These are phyloP conservation scores for Junco hyemalis DNA, from an alignment of 2,113 vertebrate species.

Conservation along the genomic window DNA sequence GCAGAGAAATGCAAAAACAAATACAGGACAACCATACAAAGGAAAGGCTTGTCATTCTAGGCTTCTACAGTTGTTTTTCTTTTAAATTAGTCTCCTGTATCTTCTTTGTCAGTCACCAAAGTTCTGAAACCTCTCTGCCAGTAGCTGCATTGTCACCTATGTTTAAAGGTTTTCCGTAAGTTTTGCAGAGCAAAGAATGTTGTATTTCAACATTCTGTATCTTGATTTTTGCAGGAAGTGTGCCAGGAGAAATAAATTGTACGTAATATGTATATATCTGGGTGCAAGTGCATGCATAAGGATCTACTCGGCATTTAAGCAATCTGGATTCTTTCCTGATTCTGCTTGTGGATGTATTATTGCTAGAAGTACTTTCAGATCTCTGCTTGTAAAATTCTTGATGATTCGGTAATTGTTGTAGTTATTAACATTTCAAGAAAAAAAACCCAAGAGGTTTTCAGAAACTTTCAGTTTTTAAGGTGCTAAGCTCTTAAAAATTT, in stretches of 20 bases:
- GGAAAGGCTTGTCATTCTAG: background rate
- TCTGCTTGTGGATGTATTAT: background rate
- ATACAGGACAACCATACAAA: background rate
- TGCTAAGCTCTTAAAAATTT: background rate
- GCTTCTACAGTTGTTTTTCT: background rate
- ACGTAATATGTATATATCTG: fast-evolving
- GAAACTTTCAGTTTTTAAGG: background rate
- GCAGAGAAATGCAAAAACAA: background rate
- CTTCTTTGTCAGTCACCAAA: background rate
- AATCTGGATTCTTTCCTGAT: background rate
- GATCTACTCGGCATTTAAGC: background rate
- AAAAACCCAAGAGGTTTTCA: background rate
- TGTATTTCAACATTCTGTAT: background rate
- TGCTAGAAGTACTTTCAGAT: background rate
- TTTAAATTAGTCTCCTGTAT: background rate
- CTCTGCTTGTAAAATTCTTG: background rate
- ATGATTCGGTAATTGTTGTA: background rate
- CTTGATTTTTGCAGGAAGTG: background rate
- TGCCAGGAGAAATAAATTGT: background rate
- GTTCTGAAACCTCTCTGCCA: background rate
- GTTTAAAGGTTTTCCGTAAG: fast-evolving
- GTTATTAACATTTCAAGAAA: background rate
- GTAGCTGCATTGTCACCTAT: background rate
- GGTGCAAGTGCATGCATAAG: fast-evolving
- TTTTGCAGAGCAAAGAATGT: background rate